phyloP scores from a whole-genome alignment of 2,888 invertebrate genomes.

The Sesia apiformis region DNA sequence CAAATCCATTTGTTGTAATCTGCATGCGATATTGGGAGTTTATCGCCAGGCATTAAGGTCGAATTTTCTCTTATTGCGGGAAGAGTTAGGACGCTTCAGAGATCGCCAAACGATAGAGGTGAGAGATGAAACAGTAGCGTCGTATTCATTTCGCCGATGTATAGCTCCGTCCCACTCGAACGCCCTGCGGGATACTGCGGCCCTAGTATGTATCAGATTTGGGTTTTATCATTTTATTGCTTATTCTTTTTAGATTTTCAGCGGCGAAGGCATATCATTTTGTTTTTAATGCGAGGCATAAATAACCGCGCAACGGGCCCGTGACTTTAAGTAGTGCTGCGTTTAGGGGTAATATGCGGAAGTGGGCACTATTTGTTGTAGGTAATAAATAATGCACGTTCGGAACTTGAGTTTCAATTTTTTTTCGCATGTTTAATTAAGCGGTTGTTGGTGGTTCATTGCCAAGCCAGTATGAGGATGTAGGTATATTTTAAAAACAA shows the following conservation, averaged over 20 bases:
- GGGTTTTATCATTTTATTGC: conserved; percentile 75
- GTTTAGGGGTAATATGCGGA: conserved; percentile 58
- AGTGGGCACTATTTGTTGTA: conserved; percentile 48
- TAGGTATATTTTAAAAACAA: neutral
- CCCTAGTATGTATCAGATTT: conserved; percentile 74
- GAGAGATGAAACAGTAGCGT: conserved; percentile 75
- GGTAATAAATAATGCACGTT: conserved; percentile 16
- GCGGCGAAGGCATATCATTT: conserved; percentile 73
- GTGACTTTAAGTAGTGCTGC: conserved; percentile 60
- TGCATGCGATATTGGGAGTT: conserved; percentile 52
- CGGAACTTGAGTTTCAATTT: conserved; percentile 12
- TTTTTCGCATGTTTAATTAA: conserved; percentile 20
- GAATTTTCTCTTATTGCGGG: conserved; percentile 44
- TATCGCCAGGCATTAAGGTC: conserved; percentile 41
- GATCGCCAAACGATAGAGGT: conserved; percentile 70
- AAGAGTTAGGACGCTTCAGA: conserved; percentile 68
- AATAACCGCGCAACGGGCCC: conserved; percentile 63
- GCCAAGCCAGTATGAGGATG: conserved; percentile 7
- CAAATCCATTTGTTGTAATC: conserved; percentile 72
- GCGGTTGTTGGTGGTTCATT: conserved; percentile 10
- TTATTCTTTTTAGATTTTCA: conserved; percentile 76
- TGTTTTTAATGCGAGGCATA: conserved; percentile 70
- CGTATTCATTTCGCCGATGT: conserved; percentile 68
- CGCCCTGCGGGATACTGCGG: conserved; percentile 62
- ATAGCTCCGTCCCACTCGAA: conserved; percentile 57